Percentiles rank a stretch among this genome's conserved stretches.
Conservation (phyloP, 1,140 invertebrate species). For the Plodia interpunctella region DNA sequence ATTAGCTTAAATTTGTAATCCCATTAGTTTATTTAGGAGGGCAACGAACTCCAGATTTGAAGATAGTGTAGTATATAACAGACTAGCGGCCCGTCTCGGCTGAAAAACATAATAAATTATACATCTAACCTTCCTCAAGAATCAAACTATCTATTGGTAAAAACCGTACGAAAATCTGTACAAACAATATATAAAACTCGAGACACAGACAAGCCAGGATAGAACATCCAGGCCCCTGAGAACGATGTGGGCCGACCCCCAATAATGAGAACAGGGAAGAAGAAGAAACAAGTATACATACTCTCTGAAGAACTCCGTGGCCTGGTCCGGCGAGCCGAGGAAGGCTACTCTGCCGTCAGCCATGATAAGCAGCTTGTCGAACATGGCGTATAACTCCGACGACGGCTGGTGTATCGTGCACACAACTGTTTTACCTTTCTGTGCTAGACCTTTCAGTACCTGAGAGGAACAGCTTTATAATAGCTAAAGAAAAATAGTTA, state of each 20-base stretch:
- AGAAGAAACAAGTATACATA: slow-evolving; percentile 67
- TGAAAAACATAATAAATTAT: too few species aligned
- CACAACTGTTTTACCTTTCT: slow-evolving; percentile 93
- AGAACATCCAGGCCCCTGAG: too few species aligned
- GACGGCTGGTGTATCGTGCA: slow-evolving; percentile 98
- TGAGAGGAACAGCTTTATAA: slow-evolving; percentile 19
- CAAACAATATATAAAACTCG: too few species aligned
- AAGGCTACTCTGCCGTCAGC: slow-evolving; percentile 95
- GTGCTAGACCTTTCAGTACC: slow-evolving; percentile 86
- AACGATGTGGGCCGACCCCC: too few species aligned
- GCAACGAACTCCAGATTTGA: not conserved
- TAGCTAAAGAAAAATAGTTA: too few species aligned
- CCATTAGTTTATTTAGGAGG: not conserved
- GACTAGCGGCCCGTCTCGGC: too few species aligned
- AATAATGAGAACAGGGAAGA: too few species aligned
- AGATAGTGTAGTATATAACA: slow-evolving; percentile 5
- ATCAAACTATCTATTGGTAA: too few species aligned
- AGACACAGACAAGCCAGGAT: too few species aligned
- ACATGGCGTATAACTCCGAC: slow-evolving; percentile 94
- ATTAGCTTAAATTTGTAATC: not conserved
- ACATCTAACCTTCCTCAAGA: too few species aligned
- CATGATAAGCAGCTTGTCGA: slow-evolving; percentile 93
- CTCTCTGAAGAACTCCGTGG: slow-evolving; percentile 89
- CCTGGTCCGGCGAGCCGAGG: slow-evolving; percentile 88
- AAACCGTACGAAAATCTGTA: too few species aligned